Percentiles rank a stretch among this genome's conserved stretches.
These are phyloP conservation scores for Platalea minor DNA, from an alignment of 2,797 vertebrate species.

Conservation along the genomic window DNA sequence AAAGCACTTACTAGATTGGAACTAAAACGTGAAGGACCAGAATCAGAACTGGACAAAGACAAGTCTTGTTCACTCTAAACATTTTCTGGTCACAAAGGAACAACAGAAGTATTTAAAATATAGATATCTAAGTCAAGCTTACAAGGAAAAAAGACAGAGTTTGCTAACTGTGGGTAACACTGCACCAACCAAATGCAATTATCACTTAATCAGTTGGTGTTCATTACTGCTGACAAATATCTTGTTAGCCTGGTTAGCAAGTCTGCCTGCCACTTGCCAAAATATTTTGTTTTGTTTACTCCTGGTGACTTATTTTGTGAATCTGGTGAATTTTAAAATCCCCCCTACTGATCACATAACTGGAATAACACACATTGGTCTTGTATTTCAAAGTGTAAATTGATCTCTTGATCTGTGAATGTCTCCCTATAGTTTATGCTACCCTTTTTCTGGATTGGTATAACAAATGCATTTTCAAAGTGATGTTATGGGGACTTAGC, in stretches of 20 bases:
- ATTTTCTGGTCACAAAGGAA: neutral
- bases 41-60: neutral
- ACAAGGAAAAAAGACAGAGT: neutral
- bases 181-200: neutral
- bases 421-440: slow-evolving; percentile 8
- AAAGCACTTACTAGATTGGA: slow-evolving; percentile 18
- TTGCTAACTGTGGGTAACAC: slow-evolving; percentile 1
- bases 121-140: neutral
- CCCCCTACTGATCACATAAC: slow-evolving; percentile 10
- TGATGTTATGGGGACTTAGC: slow-evolving; percentile 32
- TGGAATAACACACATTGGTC: slow-evolving; percentile 3
- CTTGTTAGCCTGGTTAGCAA: slow-evolving; percentile 51
- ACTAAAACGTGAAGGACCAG: neutral
- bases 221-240: slow-evolving; percentile 24
- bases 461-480: slow-evolving; percentile 55
- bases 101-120: neutral
- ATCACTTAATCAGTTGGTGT: slow-evolving; percentile 21
- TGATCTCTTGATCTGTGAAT: slow-evolving; percentile 37
- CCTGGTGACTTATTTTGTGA: slow-evolving; percentile 41
- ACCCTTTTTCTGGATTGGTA: slow-evolving; percentile 12
- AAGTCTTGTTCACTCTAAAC: neutral
- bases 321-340: slow-evolving; percentile 38
- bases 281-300: slow-evolving; percentile 67
- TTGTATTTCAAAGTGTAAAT: slow-evolving; percentile 54
- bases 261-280: slow-evolving; percentile 62